These are phyloP conservation scores for Pterocles gutturalis DNA, from an alignment of 2,113 vertebrate species.

Conservation along the genomic window DNA sequence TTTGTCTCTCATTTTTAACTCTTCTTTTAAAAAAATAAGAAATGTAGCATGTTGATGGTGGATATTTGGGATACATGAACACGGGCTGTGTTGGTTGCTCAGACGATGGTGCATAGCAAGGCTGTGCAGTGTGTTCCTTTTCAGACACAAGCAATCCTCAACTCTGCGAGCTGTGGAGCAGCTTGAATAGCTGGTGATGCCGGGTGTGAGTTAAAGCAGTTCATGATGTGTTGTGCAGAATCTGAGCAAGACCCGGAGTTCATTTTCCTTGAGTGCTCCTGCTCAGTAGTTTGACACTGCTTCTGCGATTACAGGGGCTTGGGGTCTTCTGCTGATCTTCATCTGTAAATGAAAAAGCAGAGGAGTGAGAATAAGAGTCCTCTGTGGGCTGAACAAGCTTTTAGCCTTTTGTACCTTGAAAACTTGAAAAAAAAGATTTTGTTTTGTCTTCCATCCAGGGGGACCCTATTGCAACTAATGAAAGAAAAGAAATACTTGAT, in stretches of 20 bases:
- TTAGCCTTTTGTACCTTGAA: background rate
- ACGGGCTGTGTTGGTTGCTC: background rate
- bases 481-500: conserved; percentile 71
- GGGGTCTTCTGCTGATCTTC: background rate
- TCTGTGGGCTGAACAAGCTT: background rate
- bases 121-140: background rate
- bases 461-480: conserved; percentile 62
- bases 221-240: rapidly evolving
- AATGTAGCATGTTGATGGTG: rapidly evolving
- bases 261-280: background rate
- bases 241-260: background rate
- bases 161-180: background rate
- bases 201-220: background rate
- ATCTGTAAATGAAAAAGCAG: background rate
- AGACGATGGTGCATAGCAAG: background rate
- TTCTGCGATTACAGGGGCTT: background rate
- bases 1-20: background rate
- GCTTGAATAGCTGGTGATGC: background rate
- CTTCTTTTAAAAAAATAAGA: background rate
- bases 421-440: background rate
- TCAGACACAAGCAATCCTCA: background rate
- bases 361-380: background rate
- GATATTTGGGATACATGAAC: background rate
- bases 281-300: background rate
- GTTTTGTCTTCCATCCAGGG: conserved; percentile 31